Evolutionary conservation across 2,797 vertebrate genomes (phyloP), one percentile per base, ranked within the genome.

Genomic region (Smutsia gigantea): DNA sequence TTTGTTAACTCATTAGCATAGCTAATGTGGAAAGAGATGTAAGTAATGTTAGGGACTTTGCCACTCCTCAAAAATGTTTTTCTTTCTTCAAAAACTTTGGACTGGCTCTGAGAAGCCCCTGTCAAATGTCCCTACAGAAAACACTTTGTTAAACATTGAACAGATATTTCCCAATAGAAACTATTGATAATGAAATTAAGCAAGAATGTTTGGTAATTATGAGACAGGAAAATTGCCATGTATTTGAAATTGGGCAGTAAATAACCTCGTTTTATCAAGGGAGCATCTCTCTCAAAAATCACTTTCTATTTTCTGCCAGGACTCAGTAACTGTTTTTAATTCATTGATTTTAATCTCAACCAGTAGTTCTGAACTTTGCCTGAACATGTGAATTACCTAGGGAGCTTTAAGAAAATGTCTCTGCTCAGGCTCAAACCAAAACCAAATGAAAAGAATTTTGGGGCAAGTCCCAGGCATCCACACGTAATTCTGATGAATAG

Each of bases 101-200:
- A 83, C 46, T 83, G 4, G 37, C 84, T 97, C 94, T 94, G 10
- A 29, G 2, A 27, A 46, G 93, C 19, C 13, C 7, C 15, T 92
- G 66, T 68, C 55, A 34, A 79, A 53, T 75, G 4, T 88, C 96
- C 97, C 34, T 90, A 83, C 3, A 14, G 55, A 21, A 74, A 83
- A 89, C 6, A 88, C 2, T 51, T 89, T 95, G 7, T 31, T 79
- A 94, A 68, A 42, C 15, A 94, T 8, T 61, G 18, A 14, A 81
- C 4, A 27, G 19, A 90, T 68, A 23, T 69, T 90, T 85, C 71
- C 34, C 69, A 81, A 27, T 46, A 37, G n/a, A 75, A 86, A 61
- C 34, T 49, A 71, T 23, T 74, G 34, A 66, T 94, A 93, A 91
- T 82, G 27, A 95, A 96, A 79, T 85, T 19, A 90, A 92, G 64